phyloP scores from a whole-genome alignment of 2,888 invertebrate genomes.

The Achlya flavicornis region DNA sequence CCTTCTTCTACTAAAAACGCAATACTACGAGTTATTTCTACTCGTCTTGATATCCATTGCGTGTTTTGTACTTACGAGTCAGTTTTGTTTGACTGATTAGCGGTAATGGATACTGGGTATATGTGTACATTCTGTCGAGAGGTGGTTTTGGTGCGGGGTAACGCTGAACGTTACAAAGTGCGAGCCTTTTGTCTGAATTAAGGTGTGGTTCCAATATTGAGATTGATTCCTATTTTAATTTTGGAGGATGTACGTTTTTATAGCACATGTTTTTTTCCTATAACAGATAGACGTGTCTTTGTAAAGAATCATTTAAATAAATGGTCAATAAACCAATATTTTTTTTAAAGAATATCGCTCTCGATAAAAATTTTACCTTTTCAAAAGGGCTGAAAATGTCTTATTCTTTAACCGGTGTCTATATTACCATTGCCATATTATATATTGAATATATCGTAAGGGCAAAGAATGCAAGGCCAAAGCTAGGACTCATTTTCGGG shows the following conservation, averaged over 20 bases:
- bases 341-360: too few relatives aligned
- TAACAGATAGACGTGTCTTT: too few relatives aligned
- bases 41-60: constrained; percentile 39
- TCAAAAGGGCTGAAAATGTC: too few relatives aligned
- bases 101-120: constrained; percentile 49
- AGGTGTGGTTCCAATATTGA: constrained; percentile 45
- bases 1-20: constrained; percentile 43
- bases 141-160: constrained; percentile 57
- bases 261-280: neutral
- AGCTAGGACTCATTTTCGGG: too few relatives aligned
- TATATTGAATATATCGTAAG: too few relatives aligned
- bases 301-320: too few relatives aligned
- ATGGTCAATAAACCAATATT: too few relatives aligned
- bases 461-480: too few relatives aligned
- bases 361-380: too few relatives aligned
- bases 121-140: constrained; percentile 33
- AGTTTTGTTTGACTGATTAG: neutral
- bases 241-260: neutral
- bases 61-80: constrained; percentile 15
- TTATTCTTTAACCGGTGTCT: too few relatives aligned
- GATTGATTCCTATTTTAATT: constrained; percentile 23
- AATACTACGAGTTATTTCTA: constrained; percentile 49
- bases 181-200: constrained; percentile 80
- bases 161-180: constrained; percentile 82
- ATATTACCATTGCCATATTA: too few relatives aligned